Evolutionary conservation across 2,113 vertebrate species (phyloP).

Genomic region (Hipposideros armiger): DNA sequence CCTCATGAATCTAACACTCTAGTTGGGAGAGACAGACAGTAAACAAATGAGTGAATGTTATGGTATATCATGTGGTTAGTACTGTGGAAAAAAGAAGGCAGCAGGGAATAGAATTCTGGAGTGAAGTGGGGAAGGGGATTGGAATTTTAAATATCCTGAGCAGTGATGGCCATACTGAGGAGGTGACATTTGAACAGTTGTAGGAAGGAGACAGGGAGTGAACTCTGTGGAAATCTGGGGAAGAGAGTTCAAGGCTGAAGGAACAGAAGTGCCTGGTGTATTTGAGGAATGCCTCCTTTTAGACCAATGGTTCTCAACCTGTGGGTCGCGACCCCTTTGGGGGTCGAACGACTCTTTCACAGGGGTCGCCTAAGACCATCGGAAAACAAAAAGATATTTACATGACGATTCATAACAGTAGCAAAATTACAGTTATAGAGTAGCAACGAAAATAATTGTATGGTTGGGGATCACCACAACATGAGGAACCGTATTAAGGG

Average conservation of each 20-base stretch:
- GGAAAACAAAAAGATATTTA: too few species aligned
- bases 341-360: too few species aligned
- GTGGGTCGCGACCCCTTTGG: too few species aligned
- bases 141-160: not conserved
- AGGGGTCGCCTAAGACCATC: too few species aligned
- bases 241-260: too few species aligned
- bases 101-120: too few species aligned
- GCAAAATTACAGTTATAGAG: too few species aligned
- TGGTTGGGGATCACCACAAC: too few species aligned
- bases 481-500: too few species aligned
- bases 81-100: not conserved
- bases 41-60: not conserved
- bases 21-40: not conserved
- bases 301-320: not conserved
- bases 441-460: too few species aligned
- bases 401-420: too few species aligned
- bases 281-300: not conserved
- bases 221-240: not conserved
- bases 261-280: fast-evolving
- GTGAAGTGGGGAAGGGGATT: not conserved
- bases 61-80: fast-evolving
- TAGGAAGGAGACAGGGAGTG: not conserved
- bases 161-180: not conserved
- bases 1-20: not conserved
- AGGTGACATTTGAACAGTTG: not conserved